Conservation (phyloP, 2,797 vertebrate species). For the Cyclura pinguis region DNA sequence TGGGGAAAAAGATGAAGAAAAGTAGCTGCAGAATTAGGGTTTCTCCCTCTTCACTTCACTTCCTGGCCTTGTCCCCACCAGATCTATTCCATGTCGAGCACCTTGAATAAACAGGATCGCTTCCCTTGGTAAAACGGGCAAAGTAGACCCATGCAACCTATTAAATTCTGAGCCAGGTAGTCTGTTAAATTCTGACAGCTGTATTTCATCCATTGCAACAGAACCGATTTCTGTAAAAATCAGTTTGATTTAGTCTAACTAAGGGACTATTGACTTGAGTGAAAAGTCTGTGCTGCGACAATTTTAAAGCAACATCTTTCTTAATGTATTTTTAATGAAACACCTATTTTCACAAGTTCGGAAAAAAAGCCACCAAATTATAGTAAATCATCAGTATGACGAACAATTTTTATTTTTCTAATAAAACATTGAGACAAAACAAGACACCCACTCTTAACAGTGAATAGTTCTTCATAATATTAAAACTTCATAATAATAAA, state of each 20-base stretch:
- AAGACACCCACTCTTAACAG: too few species aligned
- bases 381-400: too few species aligned
- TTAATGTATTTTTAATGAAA: neutral
- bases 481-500: neutral
- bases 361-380: neutral
- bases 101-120: conserved; percentile 8
- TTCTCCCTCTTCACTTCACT: neutral
- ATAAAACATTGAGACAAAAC: neutral
- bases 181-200: neutral
- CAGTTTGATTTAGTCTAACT: too few species aligned
- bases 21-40: neutral
- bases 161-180: neutral
- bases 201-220: neutral
- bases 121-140: neutral
- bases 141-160: neutral
- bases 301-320: neutral
- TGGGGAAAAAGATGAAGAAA: neutral
- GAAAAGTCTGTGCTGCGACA: neutral
- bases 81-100: neutral
- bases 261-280: too few species aligned
- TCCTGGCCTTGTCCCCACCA: neutral
- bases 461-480: neutral
- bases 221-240: too few species aligned
- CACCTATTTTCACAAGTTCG: neutral
- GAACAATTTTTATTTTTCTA: too few species aligned